Base-by-base conservation (phyloP, 2,888 invertebrate species). In the Ceraclea dissimilis region DNA sequence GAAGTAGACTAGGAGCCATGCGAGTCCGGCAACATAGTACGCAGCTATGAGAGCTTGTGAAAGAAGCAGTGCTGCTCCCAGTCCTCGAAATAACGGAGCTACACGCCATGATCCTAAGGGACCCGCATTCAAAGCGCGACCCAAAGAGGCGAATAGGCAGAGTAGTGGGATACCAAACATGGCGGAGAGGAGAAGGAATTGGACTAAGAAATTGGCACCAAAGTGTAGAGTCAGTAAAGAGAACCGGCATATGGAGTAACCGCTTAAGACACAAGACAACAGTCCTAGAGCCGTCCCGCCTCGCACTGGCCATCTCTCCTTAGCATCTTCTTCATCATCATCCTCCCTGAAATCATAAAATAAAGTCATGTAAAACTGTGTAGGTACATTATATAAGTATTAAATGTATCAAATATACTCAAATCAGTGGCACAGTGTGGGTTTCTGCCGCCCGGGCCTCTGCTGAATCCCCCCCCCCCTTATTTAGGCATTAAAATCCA, bases 71-170 rank as follows among this genome's bases (percentile, higher is more conserved):
- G 92, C 85, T 52, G 93, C 85, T 17, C 93, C 93, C 18, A 93
- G 88, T 2, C 94, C 93, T 75, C 90, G 88, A 69, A 93, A 93
- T 64, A 93, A 83, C 0, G 94, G 94, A 54, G 93, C 93, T 66
- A 93, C 92, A 66, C 83, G 83, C 93, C 93, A 94, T 93, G 93
- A 93, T 65, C 92, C 91, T 58, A 93, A 83, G 1, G 91, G 88
- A 0, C 93, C 93, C 0, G 90, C 83, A 49, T 86, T 84, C 58
- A 93, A 74, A 64, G 90, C 86, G 70, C 92, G 90, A 2, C 94
- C 93, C 64, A 93, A 75, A 64, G 90, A 88, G 70, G 91, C 80
- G 71, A 92, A 90, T 51, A 93, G 78, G 55, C 91, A 90, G 66
- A 93, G 83, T 63, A 93, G 71, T 5, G 94, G 93, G 67, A 93